These are phyloP conservation scores for Polyergus mexicanus DNA, from an alignment of 1,140 invertebrate genomes.

Conservation along the genomic window DNA sequence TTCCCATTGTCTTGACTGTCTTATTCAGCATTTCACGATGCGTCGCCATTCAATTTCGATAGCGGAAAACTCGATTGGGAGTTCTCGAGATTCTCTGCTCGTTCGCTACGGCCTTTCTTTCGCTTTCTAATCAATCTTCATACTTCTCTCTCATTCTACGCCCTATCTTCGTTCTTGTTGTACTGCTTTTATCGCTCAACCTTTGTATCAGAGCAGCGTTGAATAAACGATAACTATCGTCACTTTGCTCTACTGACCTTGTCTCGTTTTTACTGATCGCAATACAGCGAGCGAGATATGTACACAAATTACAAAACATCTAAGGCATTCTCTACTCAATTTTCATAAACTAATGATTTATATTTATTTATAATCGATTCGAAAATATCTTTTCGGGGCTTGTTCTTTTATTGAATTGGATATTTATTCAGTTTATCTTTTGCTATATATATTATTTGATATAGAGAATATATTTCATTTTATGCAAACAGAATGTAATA, in stretches of 20 bases:
- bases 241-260: conserved; percentile 61
- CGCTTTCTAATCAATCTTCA: background rate
- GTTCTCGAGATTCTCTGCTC: conserved; percentile 51
- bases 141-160: conserved; percentile 5
- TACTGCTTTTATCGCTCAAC: background rate
- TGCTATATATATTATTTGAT: background rate
- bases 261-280: conserved; percentile 10
- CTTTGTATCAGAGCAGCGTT: conserved; percentile 47
- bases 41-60: conserved; percentile 38
- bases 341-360: background rate
- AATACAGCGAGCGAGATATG: background rate
- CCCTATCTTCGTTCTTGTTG: conserved; percentile 24
- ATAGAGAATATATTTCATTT: background rate
- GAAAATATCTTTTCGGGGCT: background rate
- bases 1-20: conserved; percentile 32
- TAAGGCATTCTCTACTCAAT: background rate
- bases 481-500: background rate
- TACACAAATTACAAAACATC: background rate
- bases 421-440: background rate
- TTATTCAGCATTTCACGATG: conserved; percentile 48
- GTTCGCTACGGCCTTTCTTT: conserved; percentile 27
- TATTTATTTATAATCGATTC: conserved; percentile 1
- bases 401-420: background rate
- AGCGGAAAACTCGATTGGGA: conserved; percentile 67
- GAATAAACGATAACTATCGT: conserved; percentile 9